These are phyloP conservation scores for Cinclus cinclus DNA, from an alignment of 2,113 vertebrate genomes.

Conservation along the genomic window DNA sequence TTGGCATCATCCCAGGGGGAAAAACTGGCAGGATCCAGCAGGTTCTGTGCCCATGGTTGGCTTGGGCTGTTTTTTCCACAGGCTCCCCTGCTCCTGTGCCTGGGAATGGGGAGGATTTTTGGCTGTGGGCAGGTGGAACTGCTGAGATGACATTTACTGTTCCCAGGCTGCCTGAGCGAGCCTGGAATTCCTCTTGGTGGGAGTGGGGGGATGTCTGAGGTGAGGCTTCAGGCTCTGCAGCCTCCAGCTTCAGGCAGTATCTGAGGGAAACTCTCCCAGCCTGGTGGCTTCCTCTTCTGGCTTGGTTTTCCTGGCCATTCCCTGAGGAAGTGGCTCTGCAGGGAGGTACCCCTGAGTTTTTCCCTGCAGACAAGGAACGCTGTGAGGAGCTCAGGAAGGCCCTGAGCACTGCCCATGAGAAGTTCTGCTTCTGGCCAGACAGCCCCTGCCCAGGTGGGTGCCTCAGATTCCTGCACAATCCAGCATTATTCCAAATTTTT, in stretches of 20 bases:
- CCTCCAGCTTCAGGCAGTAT: not conserved
- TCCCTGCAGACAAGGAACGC: slow-evolving; percentile 83
- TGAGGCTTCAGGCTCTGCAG: not conserved
- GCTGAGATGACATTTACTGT: not conserved
- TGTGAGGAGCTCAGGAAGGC: slow-evolving; percentile 83
- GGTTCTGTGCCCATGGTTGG: not conserved
- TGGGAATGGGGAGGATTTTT: not conserved
- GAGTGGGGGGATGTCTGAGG: not conserved
- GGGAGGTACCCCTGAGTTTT: not conserved
- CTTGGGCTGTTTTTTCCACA: not conserved
- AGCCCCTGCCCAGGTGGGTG: slow-evolving; percentile 90
- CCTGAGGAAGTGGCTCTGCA: not conserved
- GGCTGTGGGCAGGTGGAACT: not conserved
- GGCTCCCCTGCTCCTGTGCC: not conserved
- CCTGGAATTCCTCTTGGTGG: not conserved
- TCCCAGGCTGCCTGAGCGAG: not conserved
- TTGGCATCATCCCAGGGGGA: not conserved
- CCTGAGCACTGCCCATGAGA: slow-evolving; percentile 87
- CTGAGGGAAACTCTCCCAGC: rapidly evolving
- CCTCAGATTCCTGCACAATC: not conserved
- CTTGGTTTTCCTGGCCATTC: not conserved
- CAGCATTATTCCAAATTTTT: not conserved
- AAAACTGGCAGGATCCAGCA: not conserved
- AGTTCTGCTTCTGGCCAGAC: slow-evolving; percentile 97
- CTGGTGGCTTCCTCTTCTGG: not conserved